Evolutionary conservation across 2,797 vertebrate species (phyloP).

Genomic region (Pseudochromis fuscus): DNA sequence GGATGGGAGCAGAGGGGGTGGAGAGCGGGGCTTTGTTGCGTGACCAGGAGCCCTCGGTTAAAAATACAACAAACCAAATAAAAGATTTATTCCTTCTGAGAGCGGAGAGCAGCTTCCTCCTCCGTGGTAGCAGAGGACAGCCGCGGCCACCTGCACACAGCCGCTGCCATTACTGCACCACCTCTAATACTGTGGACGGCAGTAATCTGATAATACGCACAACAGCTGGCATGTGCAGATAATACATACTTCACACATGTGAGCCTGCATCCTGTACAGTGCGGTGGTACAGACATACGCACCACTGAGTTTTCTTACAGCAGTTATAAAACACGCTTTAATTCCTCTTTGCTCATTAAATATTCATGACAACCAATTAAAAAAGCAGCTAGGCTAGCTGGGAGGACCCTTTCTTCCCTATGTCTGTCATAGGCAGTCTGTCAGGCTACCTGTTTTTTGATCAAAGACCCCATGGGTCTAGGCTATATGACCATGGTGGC

Average conservation of each 20-base stretch:
- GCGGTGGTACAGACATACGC: background rate
- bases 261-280: slow-evolving; percentile 19
- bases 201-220: slow-evolving; percentile 55
- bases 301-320: slow-evolving; percentile 80
- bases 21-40: slow-evolving; percentile 73
- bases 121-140: slow-evolving; percentile 72
- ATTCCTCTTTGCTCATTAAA: slow-evolving; percentile 95
- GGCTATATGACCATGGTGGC: slow-evolving; percentile 82
- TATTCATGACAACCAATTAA: slow-evolving; percentile 98
- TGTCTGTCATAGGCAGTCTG: slow-evolving; percentile 87
- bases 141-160: slow-evolving; percentile 78
- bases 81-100: slow-evolving; percentile 90
- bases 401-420: slow-evolving; percentile 87
- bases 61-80: slow-evolving; percentile 88
- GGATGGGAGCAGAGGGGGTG: slow-evolving; percentile 44
- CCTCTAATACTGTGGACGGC: slow-evolving; percentile 29
- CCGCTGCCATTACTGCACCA: slow-evolving; percentile 51
- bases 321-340: slow-evolving; percentile 93
- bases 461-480: slow-evolving; percentile 83
- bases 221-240: slow-evolving; percentile 39
- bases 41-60: slow-evolving; percentile 85
- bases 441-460: slow-evolving; percentile 83
- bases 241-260: slow-evolving; percentile 37
- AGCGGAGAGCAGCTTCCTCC: slow-evolving; percentile 79
- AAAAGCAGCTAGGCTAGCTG: slow-evolving; percentile 90